A percentile compares a stretch with the other conserved stretches of the same genome.
Evolutionary conservation across 2,113 vertebrate genomes (phyloP).

Genomic region (Bos javanicus): DNA sequence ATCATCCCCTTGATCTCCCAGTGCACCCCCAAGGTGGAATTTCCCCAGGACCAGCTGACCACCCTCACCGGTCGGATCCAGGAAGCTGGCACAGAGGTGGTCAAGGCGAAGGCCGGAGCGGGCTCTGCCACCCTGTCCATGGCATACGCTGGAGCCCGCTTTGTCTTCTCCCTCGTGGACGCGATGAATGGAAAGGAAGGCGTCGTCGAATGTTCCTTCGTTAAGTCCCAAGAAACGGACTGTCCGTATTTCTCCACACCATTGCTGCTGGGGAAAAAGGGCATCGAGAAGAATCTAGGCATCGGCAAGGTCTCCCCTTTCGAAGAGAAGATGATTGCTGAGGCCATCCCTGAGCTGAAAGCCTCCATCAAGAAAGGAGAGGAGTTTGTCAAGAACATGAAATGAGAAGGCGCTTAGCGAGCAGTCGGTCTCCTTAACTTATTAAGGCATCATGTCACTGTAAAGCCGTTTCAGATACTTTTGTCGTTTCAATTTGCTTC

Average conservation of each 20-base stretch:
- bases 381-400: conserved; percentile 93
- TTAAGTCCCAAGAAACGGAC: conserved; percentile 93
- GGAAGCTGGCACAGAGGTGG: too few species aligned
- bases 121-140: too few species aligned
- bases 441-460: conserved; percentile 81
- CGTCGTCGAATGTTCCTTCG: conserved; percentile 93
- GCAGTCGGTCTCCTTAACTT: conserved; percentile 78
- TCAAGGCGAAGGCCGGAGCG: too few species aligned
- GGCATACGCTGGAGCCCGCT: too few species aligned
- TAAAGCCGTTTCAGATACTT: conserved; percentile 16
- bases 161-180: too few species aligned
- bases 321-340: conserved; percentile 94
- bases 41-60: too few species aligned
- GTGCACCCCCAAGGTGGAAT: too few species aligned
- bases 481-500: conserved; percentile 1
- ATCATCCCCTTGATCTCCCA: too few species aligned
- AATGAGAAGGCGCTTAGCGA: conserved; percentile 78
- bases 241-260: conserved; percentile 97
- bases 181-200: conserved; percentile 97
- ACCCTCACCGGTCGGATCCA: too few species aligned
- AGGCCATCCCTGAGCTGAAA: conserved; percentile 91
- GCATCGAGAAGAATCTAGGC: conserved; percentile 97
- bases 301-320: conserved; percentile 92
- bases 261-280: conserved; percentile 95
- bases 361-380: conserved; percentile 98